Base-by-base conservation (phyloP, 2,113 vertebrate species). In the Malaclemys terrapin region DNA sequence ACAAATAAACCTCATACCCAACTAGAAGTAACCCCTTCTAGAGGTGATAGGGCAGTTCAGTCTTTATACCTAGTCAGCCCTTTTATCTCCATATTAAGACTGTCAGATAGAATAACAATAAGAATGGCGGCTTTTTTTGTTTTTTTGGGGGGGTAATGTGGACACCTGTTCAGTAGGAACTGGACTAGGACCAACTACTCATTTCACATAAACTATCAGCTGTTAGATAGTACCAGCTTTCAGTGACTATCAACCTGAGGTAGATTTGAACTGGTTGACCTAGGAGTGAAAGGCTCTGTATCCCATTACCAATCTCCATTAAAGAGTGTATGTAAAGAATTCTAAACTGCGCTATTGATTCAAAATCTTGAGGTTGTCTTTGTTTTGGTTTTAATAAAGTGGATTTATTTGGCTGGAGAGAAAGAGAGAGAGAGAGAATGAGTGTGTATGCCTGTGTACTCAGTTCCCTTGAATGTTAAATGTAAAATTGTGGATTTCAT, bases 151-250 rank as follows among this genome's bases (percentile, higher is more conserved):
- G 38, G 19, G 89, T 88, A 81, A 54, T 10, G n/a, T 83, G 94
- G 89, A 95, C 97, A 97, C 94, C 95, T 97, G 96, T 97, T 97
- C 95, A 5, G 65, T 80, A 94, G 93, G 93, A 94, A 97, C 88
- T 87, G 95, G 96, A 97, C 89, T 82, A 96, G 91, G 95, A 89
- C 89, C 94, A 89, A 95, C 96, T 96, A 97, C 96, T 94, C 93
- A 82, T 97, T 96, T 97, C 97, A 97, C 92, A 96, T 95, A 97
- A 97, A 96, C 89, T 96, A 94, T 91, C 95, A 97, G 97, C 96
- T 97, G 96, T 97, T 97, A 86, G 90, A 92, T 84, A 89, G 88
- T 92, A 95, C 96, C 89, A 85, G 91, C 96, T 96, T 96, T 97
- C 96, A 91, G 96, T 97, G 85, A 97, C 96, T 96, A 95, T 83